Evolutionary conservation across 1,140 invertebrate genomes (phyloP).

Genomic region (Planococcus citri): DNA sequence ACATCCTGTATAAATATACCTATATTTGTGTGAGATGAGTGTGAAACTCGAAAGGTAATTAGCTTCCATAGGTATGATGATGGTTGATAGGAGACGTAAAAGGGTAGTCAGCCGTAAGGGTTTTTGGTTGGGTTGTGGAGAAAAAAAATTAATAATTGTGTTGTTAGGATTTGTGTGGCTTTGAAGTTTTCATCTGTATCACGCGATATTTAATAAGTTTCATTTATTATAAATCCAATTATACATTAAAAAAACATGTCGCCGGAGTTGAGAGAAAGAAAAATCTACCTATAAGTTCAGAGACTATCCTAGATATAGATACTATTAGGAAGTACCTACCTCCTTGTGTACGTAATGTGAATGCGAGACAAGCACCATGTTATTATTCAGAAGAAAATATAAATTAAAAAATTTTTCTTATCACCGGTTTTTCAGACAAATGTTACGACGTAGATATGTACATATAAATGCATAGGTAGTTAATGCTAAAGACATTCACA

Average conservation of each 20-base stretch:
- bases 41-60: no score
- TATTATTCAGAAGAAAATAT: background rate
- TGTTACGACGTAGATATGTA: no score
- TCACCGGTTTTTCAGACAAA: background rate
- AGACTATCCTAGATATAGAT: background rate
- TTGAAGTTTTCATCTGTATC: background rate
- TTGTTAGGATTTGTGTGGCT: background rate
- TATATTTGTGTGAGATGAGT: no score
- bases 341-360: no score
- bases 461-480: no score
- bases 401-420: background rate
- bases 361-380: background rate
- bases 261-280: background rate
- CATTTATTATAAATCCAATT: background rate
- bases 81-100: background rate
- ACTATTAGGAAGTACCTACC: no score
- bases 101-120: background rate
- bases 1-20: no score
- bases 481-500: no score
- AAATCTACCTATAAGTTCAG: background rate
- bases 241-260: conserved; percentile 8
- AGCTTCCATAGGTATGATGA: no score
- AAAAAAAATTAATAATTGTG: background rate
- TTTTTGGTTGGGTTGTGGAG: background rate
- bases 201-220: background rate